Base-by-base conservation (phyloP, 2,888 invertebrate genomes). In the Arrhopalites spinosus region DNA sequence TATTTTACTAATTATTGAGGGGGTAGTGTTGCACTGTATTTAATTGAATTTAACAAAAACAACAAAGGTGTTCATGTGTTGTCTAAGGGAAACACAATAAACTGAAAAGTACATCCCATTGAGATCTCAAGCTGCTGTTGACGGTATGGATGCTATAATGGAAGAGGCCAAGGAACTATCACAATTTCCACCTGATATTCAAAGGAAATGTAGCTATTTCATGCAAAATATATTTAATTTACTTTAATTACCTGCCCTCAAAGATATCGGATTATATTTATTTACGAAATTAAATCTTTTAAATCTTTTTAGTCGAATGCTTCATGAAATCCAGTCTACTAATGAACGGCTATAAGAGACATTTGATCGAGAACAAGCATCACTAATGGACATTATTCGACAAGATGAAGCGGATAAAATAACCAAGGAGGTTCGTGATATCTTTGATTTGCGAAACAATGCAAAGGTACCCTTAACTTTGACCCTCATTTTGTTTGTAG, bases 391-490 rank as follows among this genome's bases (percentile, higher is more conserved):
- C 15, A 11, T 25, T 11, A 29, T 20, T 20, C n/a, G 29, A 29
- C 11, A 74, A 11, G 29, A 69, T n/a, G 20, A 20, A 20, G 23
- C 74, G 13, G 17, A 2, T 1, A 67, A 25, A 25, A 20, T 74
- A 2, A 36, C 23, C n/a, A 23, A 27, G 17, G 36, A 74, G 43
- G 20, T 66, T 27, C 50, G 43, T 17, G 68, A 74, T 56, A 43
- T 74, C 17, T n/a, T 74, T 36, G 74, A 74, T 56, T 13, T 66
- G 2, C 53, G 56, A 29, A 56, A 29, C 15, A 20, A 50, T 43
- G 68, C 50, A 15, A 74, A 74, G 27, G 67, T 74, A 36, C 29
- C n/a, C 64, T 27, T 23, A 63, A n/a, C n/a, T n/a, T 53, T 5
- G 1, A 11, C 20, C n/a, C 20, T n/a, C n/a, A 20, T 53, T 20